Conservation (phyloP, 2,888 invertebrate genomes). For the Harpagoxenus sublaevis region DNA sequence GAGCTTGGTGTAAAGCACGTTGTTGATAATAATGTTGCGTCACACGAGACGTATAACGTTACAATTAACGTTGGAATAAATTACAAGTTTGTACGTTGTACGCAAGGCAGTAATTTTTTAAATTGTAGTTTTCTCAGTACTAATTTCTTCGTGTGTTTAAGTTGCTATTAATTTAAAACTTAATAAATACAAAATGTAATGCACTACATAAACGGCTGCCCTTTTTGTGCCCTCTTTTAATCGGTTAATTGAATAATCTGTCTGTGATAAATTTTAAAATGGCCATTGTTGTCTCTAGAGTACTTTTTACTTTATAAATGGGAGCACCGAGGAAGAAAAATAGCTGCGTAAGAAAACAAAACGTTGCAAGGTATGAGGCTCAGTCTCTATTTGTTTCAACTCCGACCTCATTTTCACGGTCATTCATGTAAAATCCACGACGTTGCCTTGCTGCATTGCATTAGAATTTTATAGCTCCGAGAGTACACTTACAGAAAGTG, state of each 20-base stretch:
- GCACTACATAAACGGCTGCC: not conserved
- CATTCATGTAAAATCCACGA: constrained; percentile 55
- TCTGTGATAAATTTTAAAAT: constrained; percentile 11
- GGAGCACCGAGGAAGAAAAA: not conserved
- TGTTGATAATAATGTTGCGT: constrained; percentile 21
- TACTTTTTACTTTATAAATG: not conserved
- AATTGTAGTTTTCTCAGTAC: not conserved
- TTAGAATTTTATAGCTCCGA: constrained; percentile 56
- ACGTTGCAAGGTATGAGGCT: not conserved
- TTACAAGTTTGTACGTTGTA: not conserved
- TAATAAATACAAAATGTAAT: not conserved
- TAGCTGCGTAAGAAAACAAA: not conserved
- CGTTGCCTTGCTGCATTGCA: constrained; percentile 36
- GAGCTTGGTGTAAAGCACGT: not conserved
- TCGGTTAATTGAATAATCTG: not conserved
- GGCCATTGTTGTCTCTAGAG: not conserved
- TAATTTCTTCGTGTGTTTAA: not conserved
- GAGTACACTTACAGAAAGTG: constrained; percentile 19
- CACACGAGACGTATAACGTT: not conserved
- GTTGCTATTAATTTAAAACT: not conserved
- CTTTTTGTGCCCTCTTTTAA: not conserved
- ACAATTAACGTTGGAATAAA: constrained; percentile 1
- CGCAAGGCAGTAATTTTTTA: not conserved
- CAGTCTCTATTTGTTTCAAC: not conserved
- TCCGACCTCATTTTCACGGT: constrained; percentile 20